Base-by-base conservation (phyloP, 2,888 invertebrate genomes). In the Coecobrya sp. region DNA sequence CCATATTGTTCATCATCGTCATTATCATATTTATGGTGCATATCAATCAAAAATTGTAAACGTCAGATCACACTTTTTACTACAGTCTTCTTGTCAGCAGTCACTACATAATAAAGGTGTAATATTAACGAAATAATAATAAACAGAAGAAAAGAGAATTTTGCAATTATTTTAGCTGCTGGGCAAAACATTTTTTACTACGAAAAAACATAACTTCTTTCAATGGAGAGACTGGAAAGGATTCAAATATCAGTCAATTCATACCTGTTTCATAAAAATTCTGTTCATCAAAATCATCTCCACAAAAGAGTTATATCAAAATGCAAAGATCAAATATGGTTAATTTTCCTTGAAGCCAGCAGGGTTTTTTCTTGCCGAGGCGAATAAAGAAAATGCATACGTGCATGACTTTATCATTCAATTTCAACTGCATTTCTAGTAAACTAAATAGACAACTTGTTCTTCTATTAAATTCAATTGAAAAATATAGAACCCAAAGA, bases 331-430 rank as follows among this genome's bases (percentile, higher is more conserved):
- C 92, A 92, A 92, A 92, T 92, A 92, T 92, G 92, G 92, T 62
- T 85, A 92, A 88, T 92, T 92, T 92, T 84, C 88, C 92, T 87
- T 73, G 62, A 55, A 92, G 92, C 76, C 36, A 87, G 59, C 68
- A 82, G 70, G 68, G 30, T 22, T 36, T 52, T 62, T 79, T 19
- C 49, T 87, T 59, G 36, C 1, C 8, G 30, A 5, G n/a, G 36
- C 59, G 16, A 65, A 42, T 70, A 70, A 49, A 49, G 13, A 49
- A 68, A 25, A 49, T 49, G 81, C 81, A 55, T 81, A 30, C 30
- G 55, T 79, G 27, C 81, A 52, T 81, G 52, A 76, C 68, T 73
- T 36, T 73, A 73, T 73, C 55, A 52, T 52, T 79, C 79, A 52
- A 52, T 52, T 27, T 76, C 22, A 45, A 79, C n/a, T n/a, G n/a